Evolutionary conservation across 1,140 invertebrate genomes (phyloP).

Genomic region (Achroia grisella): DNA sequence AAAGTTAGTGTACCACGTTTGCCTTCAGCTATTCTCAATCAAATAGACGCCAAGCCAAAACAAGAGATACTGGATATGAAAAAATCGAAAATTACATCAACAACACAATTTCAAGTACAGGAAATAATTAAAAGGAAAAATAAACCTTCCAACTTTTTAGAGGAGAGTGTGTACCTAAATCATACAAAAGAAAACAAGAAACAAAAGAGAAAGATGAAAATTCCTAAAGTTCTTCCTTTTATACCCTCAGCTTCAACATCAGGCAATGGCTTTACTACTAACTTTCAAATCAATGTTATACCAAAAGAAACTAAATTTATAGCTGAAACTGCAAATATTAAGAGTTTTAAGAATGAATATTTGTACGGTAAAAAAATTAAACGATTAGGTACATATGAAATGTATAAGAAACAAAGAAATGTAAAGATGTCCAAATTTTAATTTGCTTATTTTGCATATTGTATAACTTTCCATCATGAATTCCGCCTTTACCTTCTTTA

Average conservation of each 20-base stretch:
- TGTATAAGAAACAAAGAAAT: constrained; percentile 49
- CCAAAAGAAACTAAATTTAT: constrained; percentile 41
- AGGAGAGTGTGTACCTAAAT: constrained; percentile 57
- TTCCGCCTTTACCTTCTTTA: no score
- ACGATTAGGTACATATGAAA: constrained; percentile 41
- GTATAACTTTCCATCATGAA: no score
- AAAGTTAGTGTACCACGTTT: constrained; percentile 40
- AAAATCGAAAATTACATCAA: constrained; percentile 38
- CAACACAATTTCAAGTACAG: constrained; percentile 45
- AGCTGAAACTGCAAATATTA: constrained; percentile 29
- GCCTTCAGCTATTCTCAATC: constrained; percentile 31
- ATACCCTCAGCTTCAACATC: constrained; percentile 49
- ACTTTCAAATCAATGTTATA: constrained; percentile 49
- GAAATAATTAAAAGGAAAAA: constrained; percentile 30
- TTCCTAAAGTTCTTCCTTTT: constrained; percentile 55
- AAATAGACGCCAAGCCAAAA: constrained; percentile 43
- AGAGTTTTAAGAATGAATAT: constrained; percentile 44
- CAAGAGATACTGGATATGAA: constrained; percentile 15
- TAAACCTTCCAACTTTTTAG: constrained; percentile 57
- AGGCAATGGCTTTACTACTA: constrained; percentile 47
- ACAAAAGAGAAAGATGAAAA: constrained; percentile 28
- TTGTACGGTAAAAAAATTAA: constrained; percentile 43
- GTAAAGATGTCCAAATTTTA: constrained; percentile 57
- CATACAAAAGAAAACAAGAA: constrained; percentile 28
- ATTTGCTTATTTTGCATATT: constrained; percentile 3